Base-by-base conservation (phyloP, 1,140 invertebrate species). In the Dysdera silvatica region DNA sequence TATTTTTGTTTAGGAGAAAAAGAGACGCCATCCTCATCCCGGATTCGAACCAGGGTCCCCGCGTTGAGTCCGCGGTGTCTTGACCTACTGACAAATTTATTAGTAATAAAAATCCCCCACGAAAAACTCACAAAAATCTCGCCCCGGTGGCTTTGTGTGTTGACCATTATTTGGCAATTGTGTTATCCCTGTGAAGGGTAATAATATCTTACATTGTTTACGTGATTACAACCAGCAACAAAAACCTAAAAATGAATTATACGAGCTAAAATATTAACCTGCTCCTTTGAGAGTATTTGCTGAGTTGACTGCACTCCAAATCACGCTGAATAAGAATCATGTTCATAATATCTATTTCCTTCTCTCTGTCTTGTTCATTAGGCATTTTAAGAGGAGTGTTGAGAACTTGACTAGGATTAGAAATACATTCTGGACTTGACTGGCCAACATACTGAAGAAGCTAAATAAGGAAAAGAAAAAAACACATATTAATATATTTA, bases 371-470 rank as follows among this genome's bases (percentile, higher is more conserved):
- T 31, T 77, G 66, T n/a, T 74, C 72, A 59, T 74, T 75, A 18
- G 73, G 72, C 32, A 74, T 58, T 24, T 68, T 67, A 23, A 71
- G 69, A 28, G 77, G 71, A 18, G 75, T 69, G 61, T 78, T 78
- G 7, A 78, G 69, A 16, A 73, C 73, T 41, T 73, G 69, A 6
- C 74, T 75, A 14, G 71, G 71, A 3, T 61, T 57, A 18, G 74
- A 60, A 10, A 88, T 78, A 71, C 91, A 94, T 76, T 97, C 94
- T 0, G 92, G 88, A 75, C 91, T 95, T 1, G 89, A 91, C 72
- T 90, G 82, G 0, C 89, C 91, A 69, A 98, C 87, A 74, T 95
- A 95, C 68, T 88, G 85, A 33, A 98, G 75, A 64, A 95, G 32
- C 60, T 64, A 26, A 59, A 24, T 43, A 61, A 23, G 41, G 60